Evolutionary conservation across 2,113 vertebrate genomes (phyloP).

Genomic region (Regulus satrapa): DNA sequence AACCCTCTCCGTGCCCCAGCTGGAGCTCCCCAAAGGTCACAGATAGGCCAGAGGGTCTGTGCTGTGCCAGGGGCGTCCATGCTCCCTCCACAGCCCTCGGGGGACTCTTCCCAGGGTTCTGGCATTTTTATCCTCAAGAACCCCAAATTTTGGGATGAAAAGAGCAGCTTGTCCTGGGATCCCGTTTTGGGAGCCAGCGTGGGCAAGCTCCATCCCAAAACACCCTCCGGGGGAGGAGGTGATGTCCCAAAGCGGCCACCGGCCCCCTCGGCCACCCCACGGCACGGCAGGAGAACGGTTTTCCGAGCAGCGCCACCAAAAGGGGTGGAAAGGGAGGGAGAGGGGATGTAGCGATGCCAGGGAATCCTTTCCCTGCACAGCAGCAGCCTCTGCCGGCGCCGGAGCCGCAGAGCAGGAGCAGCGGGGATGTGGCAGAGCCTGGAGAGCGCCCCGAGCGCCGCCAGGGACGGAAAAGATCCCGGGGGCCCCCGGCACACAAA

Average conservation of each 20-base stretch:
- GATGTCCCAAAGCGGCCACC: rapidly evolving
- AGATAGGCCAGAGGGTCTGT: rapidly evolving
- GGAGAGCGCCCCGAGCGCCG: not conserved
- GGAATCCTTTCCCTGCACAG: not conserved
- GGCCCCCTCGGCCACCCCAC: not conserved
- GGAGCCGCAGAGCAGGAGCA: not conserved
- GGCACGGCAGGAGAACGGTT: not conserved
- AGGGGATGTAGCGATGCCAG: rapidly evolving
- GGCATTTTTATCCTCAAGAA: not conserved
- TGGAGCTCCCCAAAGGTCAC: not conserved
- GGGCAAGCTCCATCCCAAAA: not conserved
- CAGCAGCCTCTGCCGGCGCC: constrained; percentile 50
- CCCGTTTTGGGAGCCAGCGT: not conserved
- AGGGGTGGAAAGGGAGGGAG: not conserved
- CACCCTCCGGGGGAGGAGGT: rapidly evolving
- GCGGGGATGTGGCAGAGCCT: rapidly evolving
- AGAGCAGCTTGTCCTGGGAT: not conserved
- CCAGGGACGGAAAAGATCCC: rapidly evolving
- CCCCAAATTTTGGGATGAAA: not conserved
- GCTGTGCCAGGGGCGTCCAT: not conserved
- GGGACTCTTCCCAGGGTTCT: rapidly evolving
- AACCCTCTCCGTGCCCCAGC: not conserved
- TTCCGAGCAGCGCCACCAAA: rapidly evolving
- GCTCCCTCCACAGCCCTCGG: not conserved
- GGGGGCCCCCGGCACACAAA: rapidly evolving